phyloP scores from a whole-genome alignment of 2,888 invertebrate genomes.

The Yponomeuta cagnagella region DNA sequence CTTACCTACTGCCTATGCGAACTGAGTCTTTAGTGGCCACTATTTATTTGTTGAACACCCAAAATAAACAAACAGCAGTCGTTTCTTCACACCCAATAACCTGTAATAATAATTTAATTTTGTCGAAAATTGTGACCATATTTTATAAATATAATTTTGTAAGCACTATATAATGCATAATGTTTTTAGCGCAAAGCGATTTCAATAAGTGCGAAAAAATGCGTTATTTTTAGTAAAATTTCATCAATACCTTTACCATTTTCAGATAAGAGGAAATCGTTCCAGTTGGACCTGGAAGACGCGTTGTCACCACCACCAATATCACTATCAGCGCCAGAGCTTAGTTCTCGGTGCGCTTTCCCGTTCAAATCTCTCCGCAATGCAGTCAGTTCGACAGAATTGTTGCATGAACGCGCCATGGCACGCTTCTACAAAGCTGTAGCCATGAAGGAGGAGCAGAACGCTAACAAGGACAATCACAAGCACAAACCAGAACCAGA shows the following conservation, averaged over 20 bases:
- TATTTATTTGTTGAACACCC: no score
- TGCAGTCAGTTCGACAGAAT: slow-evolving; percentile 88
- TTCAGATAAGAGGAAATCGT: slow-evolving; percentile 73
- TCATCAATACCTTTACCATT: slow-evolving; percentile 18
- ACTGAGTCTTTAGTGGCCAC: not conserved
- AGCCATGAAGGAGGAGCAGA: slow-evolving; percentile 82
- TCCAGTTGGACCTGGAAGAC: slow-evolving; percentile 79
- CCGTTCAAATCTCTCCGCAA: slow-evolving; percentile 79
- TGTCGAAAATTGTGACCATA: no score
- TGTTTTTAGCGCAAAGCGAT: no score
- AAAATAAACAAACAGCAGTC: no score
- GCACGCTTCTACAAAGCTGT: slow-evolving; percentile 87
- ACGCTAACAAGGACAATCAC: slow-evolving; percentile 30
- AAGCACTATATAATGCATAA: no score
- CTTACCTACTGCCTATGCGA: not conserved
- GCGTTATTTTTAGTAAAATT: no score
- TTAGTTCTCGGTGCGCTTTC: slow-evolving; percentile 70
- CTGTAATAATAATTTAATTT: no score
- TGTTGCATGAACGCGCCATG: slow-evolving; percentile 89
- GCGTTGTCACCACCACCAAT: slow-evolving; percentile 85
- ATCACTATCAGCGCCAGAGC: slow-evolving; percentile 88
- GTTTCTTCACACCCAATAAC: no score
- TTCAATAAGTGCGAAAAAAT: no score
- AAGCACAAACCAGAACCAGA: slow-evolving; percentile 34
- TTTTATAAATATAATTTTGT: no score